A percentile compares a stretch with the other conserved stretches of the same genome.
These are phyloP conservation scores for Folsomia manolachei DNA, from an alignment of 2,888 invertebrate species.

Conservation along the genomic window DNA sequence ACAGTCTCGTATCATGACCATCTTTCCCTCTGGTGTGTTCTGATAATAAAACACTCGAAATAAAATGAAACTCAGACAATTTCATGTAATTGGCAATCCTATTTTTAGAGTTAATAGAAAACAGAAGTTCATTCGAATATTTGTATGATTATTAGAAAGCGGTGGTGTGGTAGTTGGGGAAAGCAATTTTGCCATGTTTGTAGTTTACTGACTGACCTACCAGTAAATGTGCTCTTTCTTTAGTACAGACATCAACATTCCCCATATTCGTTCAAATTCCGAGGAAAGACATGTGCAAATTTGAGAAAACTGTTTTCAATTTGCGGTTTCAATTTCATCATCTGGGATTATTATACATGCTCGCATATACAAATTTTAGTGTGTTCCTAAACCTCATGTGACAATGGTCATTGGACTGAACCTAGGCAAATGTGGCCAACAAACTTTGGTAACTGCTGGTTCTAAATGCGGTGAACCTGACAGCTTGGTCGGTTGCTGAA, in stretches of 20 bases:
- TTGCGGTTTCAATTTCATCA: background rate
- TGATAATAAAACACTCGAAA: background rate
- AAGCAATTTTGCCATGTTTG: background rate
- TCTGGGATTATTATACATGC: no score
- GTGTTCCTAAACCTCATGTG: background rate
- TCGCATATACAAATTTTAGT: background rate
- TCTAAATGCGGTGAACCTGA: background rate
- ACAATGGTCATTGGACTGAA: background rate
- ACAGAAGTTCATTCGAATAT: background rate
- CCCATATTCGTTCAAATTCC: background rate
- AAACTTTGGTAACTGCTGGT: background rate
- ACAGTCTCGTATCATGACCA: no score
- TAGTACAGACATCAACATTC: background rate
- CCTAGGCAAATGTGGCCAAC: background rate
- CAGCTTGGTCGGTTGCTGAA: background rate
- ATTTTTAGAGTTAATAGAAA: constrained; percentile 7
- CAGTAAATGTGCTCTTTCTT: background rate
- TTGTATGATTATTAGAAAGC: no score
- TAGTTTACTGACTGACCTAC: background rate
- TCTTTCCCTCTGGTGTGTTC: background rate
- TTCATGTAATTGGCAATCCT: constrained; percentile 9
- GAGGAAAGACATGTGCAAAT: background rate
- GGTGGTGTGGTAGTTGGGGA: no score
- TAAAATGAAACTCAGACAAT: background rate
- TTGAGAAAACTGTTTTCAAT: background rate